Base-by-base conservation (phyloP, 2,888 invertebrate species). In the Tryphoninae sp. region DNA sequence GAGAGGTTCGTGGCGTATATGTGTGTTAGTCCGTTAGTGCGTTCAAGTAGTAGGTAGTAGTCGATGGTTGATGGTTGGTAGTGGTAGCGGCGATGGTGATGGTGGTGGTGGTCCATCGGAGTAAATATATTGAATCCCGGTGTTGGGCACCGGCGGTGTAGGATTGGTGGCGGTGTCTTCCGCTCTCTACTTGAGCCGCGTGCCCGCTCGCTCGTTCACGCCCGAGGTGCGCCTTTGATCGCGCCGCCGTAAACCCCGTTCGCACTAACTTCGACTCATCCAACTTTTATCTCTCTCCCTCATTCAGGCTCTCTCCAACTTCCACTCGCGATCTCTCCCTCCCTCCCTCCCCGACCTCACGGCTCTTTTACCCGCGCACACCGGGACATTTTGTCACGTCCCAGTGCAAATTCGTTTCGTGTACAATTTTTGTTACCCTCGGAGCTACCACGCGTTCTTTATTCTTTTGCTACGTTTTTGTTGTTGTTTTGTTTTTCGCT, bases 121-220 rank as follows among this genome's bases (percentile, higher is more conserved):
- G 90, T 89, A 89, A 90, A 90, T 89, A 90, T 89, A 89, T 90
- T 88, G 83, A 79, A 80, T 80, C 74, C 75, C 80, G 69, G 68
- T 75, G 74, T 40, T 76, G 76, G 72, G 49, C 59, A 33, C 72
- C 59, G 65, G 87, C 85, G 88, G 87, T 33, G 53, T 88, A 87
- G 89, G 88, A 88, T 89, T 89, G 89, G 88, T 87, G 89, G 89
- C 88, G 89, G 88, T 89, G 89, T 89, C 89, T 89, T 89, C 89
- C 89, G 88, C 88, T 89, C 89, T 89, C 89, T 89, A 89, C 89
- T 89, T 89, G 89, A 89, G 89, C 90, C 90, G 90, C 89, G 90
- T 90, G 90, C 89, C 90, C 89, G 89, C 89, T 89, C 89, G 89
- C 89, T 90, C 90, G 89, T 89, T 90, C 89, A 90, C 90, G 90